Evolutionary conservation across 2,113 vertebrate species (phyloP), one percentile per base, ranked within the genome.

Genomic region (Centropristis striata): DNA sequence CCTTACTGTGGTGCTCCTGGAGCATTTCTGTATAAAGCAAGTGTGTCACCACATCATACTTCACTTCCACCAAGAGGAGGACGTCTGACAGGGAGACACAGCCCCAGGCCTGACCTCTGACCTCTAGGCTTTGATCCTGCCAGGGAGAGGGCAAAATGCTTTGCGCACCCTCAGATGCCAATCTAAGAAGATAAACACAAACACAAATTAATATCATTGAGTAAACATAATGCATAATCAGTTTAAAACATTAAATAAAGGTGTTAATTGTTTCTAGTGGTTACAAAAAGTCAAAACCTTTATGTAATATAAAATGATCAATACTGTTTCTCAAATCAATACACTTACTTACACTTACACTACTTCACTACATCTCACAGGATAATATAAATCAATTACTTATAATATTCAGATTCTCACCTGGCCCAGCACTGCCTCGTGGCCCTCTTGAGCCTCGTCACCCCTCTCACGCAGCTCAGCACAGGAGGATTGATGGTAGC

Each of bases 1-100:
- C 53, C 90, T 92, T 87, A 93, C 93, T 81, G 16, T 92, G 64
- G 75, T 89, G 78, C 41, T 95, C 88, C 85, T 92, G 90, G 21
- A 96, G 90, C 94, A 95, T 96, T 81, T 96, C 95, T 58, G 61
- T 81, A 11, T 84, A 93, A 18, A 96, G 90, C 59, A 74, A 80
- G 44, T 88, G 88, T 16, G 63, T 88, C 76, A 96, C 86, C 15
- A 85, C 80, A 20, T 94, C 90, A 71, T 95, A 96, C 71, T 96
- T 96, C 50, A 91, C 88, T 16, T 93, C 85, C 37, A 94, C 64
- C 59, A 95, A 63, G 11, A 87, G 87, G 20, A 94, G 86, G 37
- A 94, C 9, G 0, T 96, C 93, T 11, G 90, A 80, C 15, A 72
- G 41, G 36, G 86, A 80, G 50, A 90, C 61, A 4, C 11, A 82